Evolutionary conservation across 1,140 invertebrate species (phyloP).

Genomic region (Pseudomyrmex cubaensis): DNA sequence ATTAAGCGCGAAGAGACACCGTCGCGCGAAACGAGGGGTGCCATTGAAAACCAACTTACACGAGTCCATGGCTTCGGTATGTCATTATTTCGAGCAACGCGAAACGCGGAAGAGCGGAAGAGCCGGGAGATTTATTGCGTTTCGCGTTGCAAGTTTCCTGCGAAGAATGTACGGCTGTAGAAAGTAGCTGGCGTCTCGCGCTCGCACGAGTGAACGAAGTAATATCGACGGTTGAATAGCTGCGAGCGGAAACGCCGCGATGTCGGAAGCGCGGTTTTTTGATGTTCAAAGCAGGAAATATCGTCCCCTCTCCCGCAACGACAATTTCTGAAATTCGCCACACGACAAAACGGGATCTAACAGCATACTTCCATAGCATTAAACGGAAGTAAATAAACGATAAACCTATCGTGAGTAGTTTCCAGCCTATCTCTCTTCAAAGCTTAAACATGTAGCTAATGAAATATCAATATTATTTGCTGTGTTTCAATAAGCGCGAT

Average conservation of each 20-base stretch:
- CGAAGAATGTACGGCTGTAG: conserved; percentile 44
- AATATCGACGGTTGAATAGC: conserved; percentile 49
- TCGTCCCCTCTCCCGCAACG: too few species aligned
- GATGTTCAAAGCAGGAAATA: background rate
- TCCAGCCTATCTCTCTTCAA: background rate
- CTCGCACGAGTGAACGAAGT: conserved; percentile 39
- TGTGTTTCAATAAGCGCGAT: too few species aligned
- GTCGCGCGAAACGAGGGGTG: conserved; percentile 36
- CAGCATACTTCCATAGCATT: background rate
- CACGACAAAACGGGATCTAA: background rate
- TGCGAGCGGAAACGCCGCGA: conserved; percentile 20
- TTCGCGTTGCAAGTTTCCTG: conserved; percentile 33
- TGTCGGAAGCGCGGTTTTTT: conserved; percentile 41
- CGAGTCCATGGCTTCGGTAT: conserved; percentile 33
- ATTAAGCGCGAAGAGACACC: conserved; percentile 63
- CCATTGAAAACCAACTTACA: conserved; percentile 51
- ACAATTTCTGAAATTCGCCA: conserved; percentile 7
- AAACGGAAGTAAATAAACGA: too few species aligned
- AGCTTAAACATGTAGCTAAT: background rate
- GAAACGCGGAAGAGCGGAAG: conserved; percentile 22
- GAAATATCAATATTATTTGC: background rate
- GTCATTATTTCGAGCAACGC: conserved; percentile 29
- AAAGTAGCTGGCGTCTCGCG: conserved; percentile 48
- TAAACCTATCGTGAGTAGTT: too few species aligned
- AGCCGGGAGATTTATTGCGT: conserved; percentile 43